A percentile compares a stretch with the other conserved stretches of the same genome.
phyloP scores from a whole-genome alignment of 2,797 vertebrate genomes.

The Mus minutoides region DNA sequence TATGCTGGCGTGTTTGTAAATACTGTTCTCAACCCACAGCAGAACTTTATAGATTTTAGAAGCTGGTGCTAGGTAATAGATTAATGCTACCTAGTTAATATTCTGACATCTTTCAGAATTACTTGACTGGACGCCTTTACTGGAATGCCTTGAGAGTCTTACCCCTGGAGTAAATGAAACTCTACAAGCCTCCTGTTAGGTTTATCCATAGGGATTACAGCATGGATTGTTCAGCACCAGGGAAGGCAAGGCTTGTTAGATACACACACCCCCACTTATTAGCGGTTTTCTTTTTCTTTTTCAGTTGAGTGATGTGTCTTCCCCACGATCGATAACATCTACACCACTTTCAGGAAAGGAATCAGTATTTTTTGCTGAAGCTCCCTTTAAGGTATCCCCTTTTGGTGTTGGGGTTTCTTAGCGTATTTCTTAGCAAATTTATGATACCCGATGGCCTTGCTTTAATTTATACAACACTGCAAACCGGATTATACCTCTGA shows the following conservation, averaged over 20 bases:
- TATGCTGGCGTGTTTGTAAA: neutral
- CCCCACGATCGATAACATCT: slow-evolving; percentile 90
- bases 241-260: slow-evolving; percentile 8
- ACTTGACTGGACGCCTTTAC: neutral
- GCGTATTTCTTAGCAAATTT: neutral
- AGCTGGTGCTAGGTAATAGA: neutral
- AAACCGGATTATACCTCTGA: neutral
- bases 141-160: neutral
- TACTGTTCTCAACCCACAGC: neutral
- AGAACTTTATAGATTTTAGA: slow-evolving; percentile 15
- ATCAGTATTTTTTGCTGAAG: slow-evolving; percentile 90
- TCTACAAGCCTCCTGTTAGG: neutral
- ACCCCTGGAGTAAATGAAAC: neutral
- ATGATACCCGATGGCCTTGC: neutral
- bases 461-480: neutral
- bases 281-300: slow-evolving; percentile 70
- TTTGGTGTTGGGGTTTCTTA: slow-evolving; percentile 17
- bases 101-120: slow-evolving; percentile 9
- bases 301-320: slow-evolving; percentile 91
- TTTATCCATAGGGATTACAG: slow-evolving; percentile 28
- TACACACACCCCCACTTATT: neutral
- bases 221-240: slow-evolving; percentile 39
- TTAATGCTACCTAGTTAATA: neutral
- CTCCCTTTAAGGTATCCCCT: slow-evolving; percentile 91
- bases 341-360: slow-evolving; percentile 92